Evolutionary conservation across 1,140 invertebrate genomes (phyloP).

Genomic region (Metaphire vulgaris): DNA sequence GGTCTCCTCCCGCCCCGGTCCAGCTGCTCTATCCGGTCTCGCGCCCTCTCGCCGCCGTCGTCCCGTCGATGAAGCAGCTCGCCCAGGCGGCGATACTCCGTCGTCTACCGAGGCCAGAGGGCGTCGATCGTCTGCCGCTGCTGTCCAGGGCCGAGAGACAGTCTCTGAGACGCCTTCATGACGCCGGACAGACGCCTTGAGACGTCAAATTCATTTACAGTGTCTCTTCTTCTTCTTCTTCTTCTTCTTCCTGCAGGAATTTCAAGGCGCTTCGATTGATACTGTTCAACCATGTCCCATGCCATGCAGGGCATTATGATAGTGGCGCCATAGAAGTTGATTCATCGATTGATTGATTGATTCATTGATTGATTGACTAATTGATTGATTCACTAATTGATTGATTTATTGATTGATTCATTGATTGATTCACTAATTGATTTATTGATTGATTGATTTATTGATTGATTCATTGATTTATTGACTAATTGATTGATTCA

Average conservation of each 20-base stretch:
- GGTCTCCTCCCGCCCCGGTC: constrained; percentile 87
- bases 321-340: background rate
- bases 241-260: background rate
- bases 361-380: too few species aligned
- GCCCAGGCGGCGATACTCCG: background rate
- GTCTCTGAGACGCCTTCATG: background rate
- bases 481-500: too few species aligned
- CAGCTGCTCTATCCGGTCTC: constrained; percentile 93
- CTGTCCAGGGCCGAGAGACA: background rate
- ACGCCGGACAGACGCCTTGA: background rate
- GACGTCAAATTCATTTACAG: too few species aligned
- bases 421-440: too few species aligned
- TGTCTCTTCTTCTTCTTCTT: background rate
- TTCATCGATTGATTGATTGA: background rate
- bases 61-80: background rate
- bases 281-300: background rate
- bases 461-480: too few species aligned
- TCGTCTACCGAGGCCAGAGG: background rate
- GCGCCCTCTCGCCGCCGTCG: constrained; percentile 47
- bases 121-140: background rate
- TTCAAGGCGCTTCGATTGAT: background rate
- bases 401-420: too few species aligned
- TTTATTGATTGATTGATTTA: too few species aligned
- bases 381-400: too few species aligned
- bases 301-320: background rate